These are phyloP conservation scores for Lichenostomus cassidix DNA, from an alignment of 2,113 vertebrate species.

Conservation along the genomic window DNA sequence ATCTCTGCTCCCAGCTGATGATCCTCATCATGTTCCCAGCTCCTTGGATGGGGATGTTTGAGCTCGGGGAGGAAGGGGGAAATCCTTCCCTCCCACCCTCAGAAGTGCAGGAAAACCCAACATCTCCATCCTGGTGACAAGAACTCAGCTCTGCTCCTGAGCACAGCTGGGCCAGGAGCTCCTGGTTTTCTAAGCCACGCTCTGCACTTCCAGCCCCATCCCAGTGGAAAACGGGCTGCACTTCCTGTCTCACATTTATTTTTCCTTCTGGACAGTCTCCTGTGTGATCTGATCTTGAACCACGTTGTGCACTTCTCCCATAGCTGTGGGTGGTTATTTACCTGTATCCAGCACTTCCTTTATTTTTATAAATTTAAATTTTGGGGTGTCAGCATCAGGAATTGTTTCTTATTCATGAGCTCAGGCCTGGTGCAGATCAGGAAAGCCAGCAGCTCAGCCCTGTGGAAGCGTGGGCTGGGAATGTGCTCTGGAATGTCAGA, in stretches of 20 bases:
- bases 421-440: neutral
- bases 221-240: accelerated
- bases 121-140: neutral
- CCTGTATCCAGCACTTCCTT: neutral
- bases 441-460: neutral
- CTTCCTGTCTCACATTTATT: neutral
- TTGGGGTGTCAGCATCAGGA: too few relatives aligned
- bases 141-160: neutral
- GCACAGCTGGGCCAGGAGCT: neutral
- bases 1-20: neutral
- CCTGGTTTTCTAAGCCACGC: neutral
- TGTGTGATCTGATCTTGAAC: neutral
- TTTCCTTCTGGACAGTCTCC: neutral
- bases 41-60: neutral
- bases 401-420: too few relatives aligned
- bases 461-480: neutral
- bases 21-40: accelerated
- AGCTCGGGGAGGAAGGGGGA: neutral
- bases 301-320: accelerated
- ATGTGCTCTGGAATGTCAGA: neutral
- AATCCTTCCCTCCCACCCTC: neutral
- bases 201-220: neutral
- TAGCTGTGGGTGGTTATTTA: neutral
- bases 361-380: neutral
- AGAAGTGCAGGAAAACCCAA: neutral